Evolutionary conservation across 1,140 invertebrate species (phyloP).

Genomic region (Pararge aegeria): DNA sequence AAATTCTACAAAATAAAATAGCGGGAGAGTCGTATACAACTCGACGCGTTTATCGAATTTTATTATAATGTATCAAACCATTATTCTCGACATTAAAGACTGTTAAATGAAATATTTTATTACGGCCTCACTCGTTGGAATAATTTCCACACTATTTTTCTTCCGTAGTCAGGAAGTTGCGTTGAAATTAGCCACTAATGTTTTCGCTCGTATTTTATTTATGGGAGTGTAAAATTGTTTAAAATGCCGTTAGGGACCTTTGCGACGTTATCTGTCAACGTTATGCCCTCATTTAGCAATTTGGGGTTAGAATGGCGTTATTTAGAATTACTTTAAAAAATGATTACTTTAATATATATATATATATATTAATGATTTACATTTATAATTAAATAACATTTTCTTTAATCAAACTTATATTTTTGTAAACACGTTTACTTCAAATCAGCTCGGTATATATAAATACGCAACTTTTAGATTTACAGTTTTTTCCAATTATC

Average conservation of each 20-base stretch:
- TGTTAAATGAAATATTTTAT: conserved; percentile 1
- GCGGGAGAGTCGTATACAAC: no score
- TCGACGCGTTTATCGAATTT: neutral
- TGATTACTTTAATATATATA: no score
- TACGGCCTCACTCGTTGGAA: neutral
- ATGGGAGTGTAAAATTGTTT: conserved; percentile 1
- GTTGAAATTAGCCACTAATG: conserved; percentile 7
- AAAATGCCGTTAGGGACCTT: conserved; percentile 9
- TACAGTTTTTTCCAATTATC: no score
- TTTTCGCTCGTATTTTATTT: neutral
- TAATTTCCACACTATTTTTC: neutral
- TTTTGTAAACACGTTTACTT: no score
- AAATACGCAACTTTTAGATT: no score
- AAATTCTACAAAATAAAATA: no score
- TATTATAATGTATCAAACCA: neutral
- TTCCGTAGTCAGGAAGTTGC: neutral
- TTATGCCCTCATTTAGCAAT: neutral
- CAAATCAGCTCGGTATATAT: no score
- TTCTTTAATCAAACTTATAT: no score
- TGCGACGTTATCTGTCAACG: conserved; percentile 30
- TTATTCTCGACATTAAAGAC: conserved; percentile 1
- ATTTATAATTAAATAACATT: no score
- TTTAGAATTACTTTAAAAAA: no score
- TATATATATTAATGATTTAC: no score
- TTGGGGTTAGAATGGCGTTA: no score